phyloP scores from a whole-genome alignment of 1,140 invertebrate genomes.

The Semibalanus balanoides region DNA sequence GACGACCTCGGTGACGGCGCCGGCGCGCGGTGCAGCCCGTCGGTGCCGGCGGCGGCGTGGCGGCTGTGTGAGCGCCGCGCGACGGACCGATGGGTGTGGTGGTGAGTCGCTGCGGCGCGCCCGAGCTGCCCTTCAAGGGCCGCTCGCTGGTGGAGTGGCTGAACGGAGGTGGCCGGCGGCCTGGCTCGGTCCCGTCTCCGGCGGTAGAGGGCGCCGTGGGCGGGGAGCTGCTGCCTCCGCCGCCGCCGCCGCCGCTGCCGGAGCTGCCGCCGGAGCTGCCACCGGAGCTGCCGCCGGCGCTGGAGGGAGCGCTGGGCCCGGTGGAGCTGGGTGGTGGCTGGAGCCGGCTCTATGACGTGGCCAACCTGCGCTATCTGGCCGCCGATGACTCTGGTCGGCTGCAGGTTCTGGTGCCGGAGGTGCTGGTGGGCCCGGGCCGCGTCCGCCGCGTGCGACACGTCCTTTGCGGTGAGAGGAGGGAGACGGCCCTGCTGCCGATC shows the following conservation, averaged over 20 bases:
- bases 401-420: not conserved
- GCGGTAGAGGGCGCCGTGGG: not conserved
- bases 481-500: no score
- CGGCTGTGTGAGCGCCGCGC: not conserved
- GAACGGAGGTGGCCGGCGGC: not conserved
- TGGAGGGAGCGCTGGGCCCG: not conserved
- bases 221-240: no score
- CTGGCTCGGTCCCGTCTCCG: no score
- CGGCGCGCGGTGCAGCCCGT: no score
- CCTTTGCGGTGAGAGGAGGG: not conserved
- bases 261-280: no score
- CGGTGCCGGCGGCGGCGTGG: no score
- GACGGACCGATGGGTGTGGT: not conserved
- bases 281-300: no score
- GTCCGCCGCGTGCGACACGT: not conserved
- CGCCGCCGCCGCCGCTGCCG: no score
- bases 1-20: not conserved
- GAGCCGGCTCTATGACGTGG: not conserved
- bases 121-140: not conserved
- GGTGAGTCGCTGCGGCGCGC: not conserved
- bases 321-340: not conserved
- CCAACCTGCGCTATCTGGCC: not conserved
- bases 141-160: not conserved
- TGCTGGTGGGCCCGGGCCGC: not conserved
- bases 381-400: not conserved